A percentile compares a stretch with the other conserved stretches of the same genome.
These are phyloP conservation scores for Enteromius trimaculatus DNA, from an alignment of 2,797 vertebrate genomes.

Conservation along the genomic window DNA sequence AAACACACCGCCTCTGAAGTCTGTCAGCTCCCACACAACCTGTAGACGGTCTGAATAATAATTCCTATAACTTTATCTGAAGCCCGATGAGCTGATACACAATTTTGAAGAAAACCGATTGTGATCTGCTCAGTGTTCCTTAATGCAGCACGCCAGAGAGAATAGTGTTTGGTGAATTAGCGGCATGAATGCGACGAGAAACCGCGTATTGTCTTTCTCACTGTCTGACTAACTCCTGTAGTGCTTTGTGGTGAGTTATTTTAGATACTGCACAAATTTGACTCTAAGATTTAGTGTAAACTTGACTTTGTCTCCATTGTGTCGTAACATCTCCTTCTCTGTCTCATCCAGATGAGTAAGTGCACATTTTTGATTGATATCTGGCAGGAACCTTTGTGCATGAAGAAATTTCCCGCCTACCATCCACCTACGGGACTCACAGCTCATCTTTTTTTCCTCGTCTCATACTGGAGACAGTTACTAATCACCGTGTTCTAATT, in stretches of 20 bases:
- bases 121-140: not conserved
- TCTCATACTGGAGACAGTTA: slow-evolving; percentile 47
- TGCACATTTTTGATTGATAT: slow-evolving; percentile 14
- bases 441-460: not conserved
- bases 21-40: slow-evolving; percentile 9
- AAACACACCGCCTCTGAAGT: slow-evolving; percentile 26
- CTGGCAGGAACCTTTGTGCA: slow-evolving; percentile 9
- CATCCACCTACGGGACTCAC: slow-evolving; percentile 17
- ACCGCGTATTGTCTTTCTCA: slow-evolving; percentile 26
- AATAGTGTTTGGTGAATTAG: not conserved
- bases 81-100: not conserved
- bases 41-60: not conserved
- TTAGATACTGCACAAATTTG: slow-evolving; percentile 39
- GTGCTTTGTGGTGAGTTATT: slow-evolving; percentile 41
- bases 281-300: slow-evolving; percentile 24
- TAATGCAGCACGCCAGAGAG: not conserved
- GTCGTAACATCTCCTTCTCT: slow-evolving; percentile 10
- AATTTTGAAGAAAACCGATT: not conserved
- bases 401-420: slow-evolving; percentile 21
- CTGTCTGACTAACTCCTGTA: slow-evolving; percentile 51
- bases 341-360: slow-evolving; percentile 23
- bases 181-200: slow-evolving; percentile 38
- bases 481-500: slow-evolving; percentile 64
- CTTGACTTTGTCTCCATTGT: not conserved
- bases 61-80: slow-evolving; percentile 1